These are phyloP conservation scores for Alligator mississippiensis DNA, from an alignment of 2,113 vertebrate genomes.

Conservation along the genomic window DNA sequence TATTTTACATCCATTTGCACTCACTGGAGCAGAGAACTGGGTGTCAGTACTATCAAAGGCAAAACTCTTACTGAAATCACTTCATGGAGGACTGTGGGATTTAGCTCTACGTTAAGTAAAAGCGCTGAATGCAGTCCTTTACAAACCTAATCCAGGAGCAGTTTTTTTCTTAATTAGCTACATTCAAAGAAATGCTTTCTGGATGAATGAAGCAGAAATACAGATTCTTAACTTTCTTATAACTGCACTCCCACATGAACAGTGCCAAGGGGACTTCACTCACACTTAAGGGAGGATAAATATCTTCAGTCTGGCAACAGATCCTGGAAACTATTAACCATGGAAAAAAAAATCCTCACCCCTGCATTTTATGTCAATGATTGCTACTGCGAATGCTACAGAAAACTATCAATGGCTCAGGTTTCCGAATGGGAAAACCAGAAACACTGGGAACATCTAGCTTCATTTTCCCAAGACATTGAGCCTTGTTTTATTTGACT, in stretches of 20 bases:
- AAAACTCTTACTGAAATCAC: neutral
- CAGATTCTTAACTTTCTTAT: neutral
- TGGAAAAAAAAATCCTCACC: slow-evolving; percentile 21
- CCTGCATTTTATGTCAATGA: slow-evolving; percentile 25
- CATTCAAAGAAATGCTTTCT: neutral
- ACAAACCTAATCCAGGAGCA: neutral
- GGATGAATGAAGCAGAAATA: slow-evolving; percentile 13
- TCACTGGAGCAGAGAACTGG: neutral
- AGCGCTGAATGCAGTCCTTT: neutral
- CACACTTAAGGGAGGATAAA: neutral
- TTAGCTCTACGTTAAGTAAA: neutral
- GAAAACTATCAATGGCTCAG: slow-evolving; percentile 27
- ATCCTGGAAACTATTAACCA: slow-evolving; percentile 53
- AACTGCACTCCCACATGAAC: neutral
- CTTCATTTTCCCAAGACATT: neutral
- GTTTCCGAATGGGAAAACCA: slow-evolving; percentile 40
- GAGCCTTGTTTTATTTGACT: neutral
- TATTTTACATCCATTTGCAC: neutral
- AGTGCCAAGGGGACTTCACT: neutral
- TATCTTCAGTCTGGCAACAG: slow-evolving; percentile 7
- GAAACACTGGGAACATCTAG: neutral
- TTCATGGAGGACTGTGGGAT: neutral
- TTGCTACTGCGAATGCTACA: neutral
- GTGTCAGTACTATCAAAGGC: neutral
- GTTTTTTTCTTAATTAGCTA: rapidly evolving